Conservation (phyloP, 23 tunicate genomes). For the Halocynthia aurantium region DNA sequence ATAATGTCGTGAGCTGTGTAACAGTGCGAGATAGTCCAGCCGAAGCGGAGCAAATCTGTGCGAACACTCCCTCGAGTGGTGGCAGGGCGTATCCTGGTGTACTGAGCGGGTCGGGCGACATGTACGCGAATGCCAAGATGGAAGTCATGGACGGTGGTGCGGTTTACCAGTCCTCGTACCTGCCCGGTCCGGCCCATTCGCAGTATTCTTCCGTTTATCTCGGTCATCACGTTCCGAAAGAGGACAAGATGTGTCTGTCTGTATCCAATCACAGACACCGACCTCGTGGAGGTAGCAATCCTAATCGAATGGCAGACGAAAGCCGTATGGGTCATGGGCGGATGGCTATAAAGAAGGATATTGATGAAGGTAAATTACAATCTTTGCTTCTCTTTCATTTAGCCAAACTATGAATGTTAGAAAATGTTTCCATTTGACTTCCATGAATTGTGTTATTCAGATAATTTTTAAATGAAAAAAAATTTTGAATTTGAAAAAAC, state of each 20-base stretch:
- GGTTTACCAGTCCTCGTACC: not conserved
- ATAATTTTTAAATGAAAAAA: no score
- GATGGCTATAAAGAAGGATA: slow-evolving; percentile 1
- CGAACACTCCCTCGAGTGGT: slow-evolving; percentile 16
- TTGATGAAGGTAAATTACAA: not conserved
- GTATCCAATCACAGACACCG: not conserved
- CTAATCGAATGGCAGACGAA: not conserved
- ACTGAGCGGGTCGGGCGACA: not conserved
- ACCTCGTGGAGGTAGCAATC: not conserved
- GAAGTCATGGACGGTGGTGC: slow-evolving; percentile 10
- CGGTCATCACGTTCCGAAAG: not conserved
- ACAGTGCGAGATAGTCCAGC: slow-evolving; percentile 73
- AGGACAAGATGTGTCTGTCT: not conserved
- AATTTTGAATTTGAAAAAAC: no score
- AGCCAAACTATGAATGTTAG: no score
- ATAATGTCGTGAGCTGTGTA: slow-evolving; percentile 59
- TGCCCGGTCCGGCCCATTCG: not conserved
- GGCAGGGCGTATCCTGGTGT: slow-evolving; percentile 7
- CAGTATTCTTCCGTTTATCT: not conserved
- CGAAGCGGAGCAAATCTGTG: slow-evolving; percentile 40
- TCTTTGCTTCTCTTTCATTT: not conserved
- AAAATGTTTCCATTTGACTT: no score
- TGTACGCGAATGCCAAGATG: slow-evolving; percentile 8
- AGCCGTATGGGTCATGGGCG: not conserved
- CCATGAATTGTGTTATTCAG: no score